phyloP scores from a whole-genome alignment of 2,113 vertebrate species.

The Gambusia affinis region DNA sequence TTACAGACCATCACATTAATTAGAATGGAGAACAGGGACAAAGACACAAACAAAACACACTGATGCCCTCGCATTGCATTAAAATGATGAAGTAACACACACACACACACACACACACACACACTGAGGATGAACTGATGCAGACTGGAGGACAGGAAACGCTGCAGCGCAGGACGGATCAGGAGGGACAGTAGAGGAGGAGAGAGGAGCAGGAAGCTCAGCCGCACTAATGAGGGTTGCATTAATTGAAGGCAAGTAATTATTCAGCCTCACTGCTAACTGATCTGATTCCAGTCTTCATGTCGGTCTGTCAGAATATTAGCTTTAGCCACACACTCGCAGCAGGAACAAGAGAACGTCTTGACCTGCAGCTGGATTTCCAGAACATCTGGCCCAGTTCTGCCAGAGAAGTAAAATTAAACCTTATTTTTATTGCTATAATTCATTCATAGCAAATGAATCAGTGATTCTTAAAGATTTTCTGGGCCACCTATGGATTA shows the following conservation, averaged over 20 bases:
- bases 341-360: not conserved
- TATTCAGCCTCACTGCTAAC: slow-evolving; percentile 49
- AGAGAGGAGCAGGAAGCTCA: slow-evolving; percentile 29
- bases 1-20: slow-evolving; percentile 59
- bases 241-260: slow-evolving; percentile 57
- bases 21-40: slow-evolving; percentile 43
- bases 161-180: slow-evolving; percentile 13
- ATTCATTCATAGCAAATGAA: no score
- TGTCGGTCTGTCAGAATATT: slow-evolving; percentile 30
- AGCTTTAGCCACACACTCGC: slow-evolving; percentile 9
- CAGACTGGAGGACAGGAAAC: slow-evolving; percentile 11
- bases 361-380: not conserved
- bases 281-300: slow-evolving; percentile 35
- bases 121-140: slow-evolving; percentile 22
- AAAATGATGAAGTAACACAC: not conserved
- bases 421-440: no score
- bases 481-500: no score
- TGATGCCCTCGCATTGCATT: not conserved
- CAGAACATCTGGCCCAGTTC: not conserved
- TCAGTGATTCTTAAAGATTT: no score
- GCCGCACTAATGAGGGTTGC: slow-evolving; percentile 53
- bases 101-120: not conserved
- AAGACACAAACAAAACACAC: slow-evolving; percentile 5
- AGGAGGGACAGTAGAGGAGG: not conserved
- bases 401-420: not conserved